Base-by-base conservation (phyloP, 37 sponge, comb jelly and placozoan genomes). In the Chondrosia reniformis region DNA sequence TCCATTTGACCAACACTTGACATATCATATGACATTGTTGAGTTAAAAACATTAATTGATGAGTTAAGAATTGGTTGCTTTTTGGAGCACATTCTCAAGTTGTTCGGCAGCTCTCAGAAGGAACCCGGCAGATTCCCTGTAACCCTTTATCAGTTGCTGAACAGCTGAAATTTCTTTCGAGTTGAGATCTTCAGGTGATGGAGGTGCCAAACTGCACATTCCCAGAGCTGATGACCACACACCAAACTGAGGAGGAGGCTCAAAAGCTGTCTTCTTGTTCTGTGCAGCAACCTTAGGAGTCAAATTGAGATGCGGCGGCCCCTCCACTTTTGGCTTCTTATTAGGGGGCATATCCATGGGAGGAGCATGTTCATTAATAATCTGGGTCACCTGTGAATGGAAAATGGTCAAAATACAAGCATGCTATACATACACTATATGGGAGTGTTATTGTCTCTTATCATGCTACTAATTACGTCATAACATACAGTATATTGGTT, bases 61-160 rank as follows among this genome's bases (percentile, higher is more conserved):
- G n/a, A n/a, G n/a, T n/a, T n/a, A 56, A 2, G 58, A 56, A 2
- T 12, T 17, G 17, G 27, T 28, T 6, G 58, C 27, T 56, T 56
- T 79, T 4, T 33, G 79, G 34, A 92, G 77, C 66, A 88, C 78
- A 27, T 81, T 55, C 67, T 93, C 94, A 33, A 93, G 76, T 46
- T 93, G 89, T 46, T 86, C 89, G 37, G 94, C 94, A 37, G 94
- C 94, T 56, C 87, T 55, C 31, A 66, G 71, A 0, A 93, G 81
- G 75, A 93, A 93, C 0, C 76, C 86, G 1, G 94, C 94, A 54
- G 86, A 84, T 57, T 89, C 90, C 28, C 94, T 83, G 45, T 93
- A 93, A 15, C 94, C 41, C 19, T 39, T 36, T 13, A 69, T 69
- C 25, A 69, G 72, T 6, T 69, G 72, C 36, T 34, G 39, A 36